A percentile compares a stretch with the other conserved stretches of the same genome.
phyloP scores from a whole-genome alignment of 1,140 invertebrate genomes.

The Brachionus rotundiformis region DNA sequence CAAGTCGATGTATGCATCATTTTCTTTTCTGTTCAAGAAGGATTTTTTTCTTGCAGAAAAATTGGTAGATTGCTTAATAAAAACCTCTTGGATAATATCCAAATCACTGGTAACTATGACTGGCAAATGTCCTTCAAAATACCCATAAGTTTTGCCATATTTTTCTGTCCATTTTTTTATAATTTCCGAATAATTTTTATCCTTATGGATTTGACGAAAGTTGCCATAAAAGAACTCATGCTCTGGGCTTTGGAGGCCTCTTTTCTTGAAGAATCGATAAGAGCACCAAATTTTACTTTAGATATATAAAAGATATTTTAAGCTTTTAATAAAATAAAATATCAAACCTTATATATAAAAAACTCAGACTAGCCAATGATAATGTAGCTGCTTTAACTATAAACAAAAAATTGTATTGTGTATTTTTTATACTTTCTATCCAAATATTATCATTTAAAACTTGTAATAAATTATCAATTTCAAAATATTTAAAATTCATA shows the following conservation, averaged over 20 bases:
- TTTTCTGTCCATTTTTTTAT: neutral
- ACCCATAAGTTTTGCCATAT: slow-evolving; percentile 32
- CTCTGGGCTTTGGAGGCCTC: neutral
- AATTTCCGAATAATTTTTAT: neutral
- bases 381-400: neutral
- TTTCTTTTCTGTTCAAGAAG: neutral
- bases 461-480: neutral
- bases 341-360: neutral
- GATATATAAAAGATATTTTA: neutral
- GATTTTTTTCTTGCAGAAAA: slow-evolving; percentile 52
- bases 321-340: neutral
- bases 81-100: slow-evolving; percentile 5
- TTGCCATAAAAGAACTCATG: slow-evolving; percentile 38
- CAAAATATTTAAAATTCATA: neutral
- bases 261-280: slow-evolving; percentile 13
- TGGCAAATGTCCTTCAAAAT: slow-evolving; percentile 47
- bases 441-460: neutral
- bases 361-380: neutral
- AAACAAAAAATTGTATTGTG: neutral
- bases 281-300: slow-evolving; percentile 14
- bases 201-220: neutral
- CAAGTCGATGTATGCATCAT: neutral
- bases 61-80: slow-evolving; percentile 9
- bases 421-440: neutral
- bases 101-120: slow-evolving; percentile 27